Evolutionary conservation across 2,888 invertebrate genomes (phyloP), one percentile per base, ranked within the genome.

Genomic region (Heliconius hortense): DNA sequence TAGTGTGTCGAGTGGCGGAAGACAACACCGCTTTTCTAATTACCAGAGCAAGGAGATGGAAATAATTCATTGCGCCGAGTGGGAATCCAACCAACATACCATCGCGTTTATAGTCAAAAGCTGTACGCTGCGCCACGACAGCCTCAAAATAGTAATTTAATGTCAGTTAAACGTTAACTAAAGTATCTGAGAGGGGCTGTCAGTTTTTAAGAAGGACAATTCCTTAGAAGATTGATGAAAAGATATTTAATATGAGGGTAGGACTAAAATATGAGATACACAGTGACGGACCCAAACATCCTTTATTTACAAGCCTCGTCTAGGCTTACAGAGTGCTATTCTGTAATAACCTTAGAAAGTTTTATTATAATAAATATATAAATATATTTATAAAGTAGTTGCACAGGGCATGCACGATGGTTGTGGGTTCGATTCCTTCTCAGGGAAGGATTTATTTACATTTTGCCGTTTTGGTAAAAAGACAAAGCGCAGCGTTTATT

Each of bases 241-340:
- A 56, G 31, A 56, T 69, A 56, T 56, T 69, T 69, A 56, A 56
- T 69, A 56, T 69, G 35, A 56, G 31, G 31, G 31, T 31, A 56
- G 56, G 56, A 31, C 31, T 69, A 69, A 69, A 69, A 69, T 69
- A 69, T 69, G 56, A 35, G 69, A 26, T 69, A 53, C 24, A 67
- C 13, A 56, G 31, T 53, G 56, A 69, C 31, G 56, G 28, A 31
- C 31, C 31, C 69, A 69, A 56, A 31, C 31, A 35, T 69, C 31
- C 31, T 35, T 69, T 56, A 69, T 56, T 35, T 69, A 69, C 69
- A 31, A 56, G 56, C 53, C 35, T 35, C 53, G 56, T 15, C n/a
- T n/a, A 69, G 24, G n/a, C 28, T 28, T 31, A 69, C 31, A 56
- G n/a, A 28, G 28, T 31, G 31, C 53, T 21, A n/a, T 69, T 69